These are phyloP conservation scores for Phrynocephalus vlangalii DNA, from an alignment of 2,797 vertebrate genomes.

Conservation along the genomic window DNA sequence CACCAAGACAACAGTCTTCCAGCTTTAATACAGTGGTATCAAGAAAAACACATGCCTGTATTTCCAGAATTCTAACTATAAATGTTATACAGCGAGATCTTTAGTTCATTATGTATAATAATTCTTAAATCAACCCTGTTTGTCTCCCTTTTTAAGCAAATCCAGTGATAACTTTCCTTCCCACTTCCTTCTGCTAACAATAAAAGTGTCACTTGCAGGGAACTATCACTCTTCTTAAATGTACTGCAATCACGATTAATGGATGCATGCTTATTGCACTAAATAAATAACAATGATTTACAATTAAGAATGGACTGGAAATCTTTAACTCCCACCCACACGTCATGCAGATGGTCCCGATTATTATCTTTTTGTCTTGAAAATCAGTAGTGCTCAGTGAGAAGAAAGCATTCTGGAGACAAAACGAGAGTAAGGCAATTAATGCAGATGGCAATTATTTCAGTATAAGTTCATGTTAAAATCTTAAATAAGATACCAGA, in stretches of 20 bases:
- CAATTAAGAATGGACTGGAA: constrained; percentile 67
- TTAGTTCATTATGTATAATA: constrained; percentile 68
- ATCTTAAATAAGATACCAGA: constrained; percentile 44
- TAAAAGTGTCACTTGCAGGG: constrained; percentile 74
- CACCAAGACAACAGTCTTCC: not conserved
- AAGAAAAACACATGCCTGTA: constrained; percentile 35
- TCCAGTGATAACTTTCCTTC: constrained; percentile 60
- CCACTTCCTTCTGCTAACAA: constrained; percentile 62
- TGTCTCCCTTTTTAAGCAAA: constrained; percentile 64
- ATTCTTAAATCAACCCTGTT: constrained; percentile 67
- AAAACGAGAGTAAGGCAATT: constrained; percentile 25
- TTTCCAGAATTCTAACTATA: constrained; percentile 64
- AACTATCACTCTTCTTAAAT: constrained; percentile 71
- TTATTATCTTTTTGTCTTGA: constrained; percentile 41
- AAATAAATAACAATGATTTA: constrained; percentile 64
- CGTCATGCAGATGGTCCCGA: not conserved
- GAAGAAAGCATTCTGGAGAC: constrained; percentile 18
- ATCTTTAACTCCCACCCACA: constrained; percentile 14
- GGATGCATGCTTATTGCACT: constrained; percentile 65
- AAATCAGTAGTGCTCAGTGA: constrained; percentile 31
- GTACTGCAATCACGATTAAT: constrained; percentile 68
- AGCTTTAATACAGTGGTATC: not conserved
- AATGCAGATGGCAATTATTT: constrained; percentile 26
- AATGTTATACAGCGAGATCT: constrained; percentile 66
- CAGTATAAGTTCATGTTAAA: constrained; percentile 23